phyloP scores from a whole-genome alignment of 2,888 invertebrate genomes.

The Macrosiphum euphorbiae region DNA sequence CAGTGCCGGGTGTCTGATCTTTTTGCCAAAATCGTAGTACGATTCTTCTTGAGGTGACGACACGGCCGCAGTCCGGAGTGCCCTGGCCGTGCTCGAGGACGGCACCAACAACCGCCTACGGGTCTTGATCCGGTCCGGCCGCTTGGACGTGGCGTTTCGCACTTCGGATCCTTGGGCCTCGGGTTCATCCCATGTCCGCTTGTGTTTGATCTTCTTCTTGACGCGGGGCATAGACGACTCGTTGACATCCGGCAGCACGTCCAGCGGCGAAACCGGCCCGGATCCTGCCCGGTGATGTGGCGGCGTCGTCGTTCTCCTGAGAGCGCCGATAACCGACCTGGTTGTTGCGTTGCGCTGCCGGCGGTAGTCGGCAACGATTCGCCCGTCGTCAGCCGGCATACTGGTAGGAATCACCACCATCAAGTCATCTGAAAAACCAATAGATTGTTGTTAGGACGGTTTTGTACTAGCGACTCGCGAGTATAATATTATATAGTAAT shows the following conservation, averaged over 20 bases:
- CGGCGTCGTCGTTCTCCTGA: neutral
- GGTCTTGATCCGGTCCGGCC: slow-evolving; percentile 57
- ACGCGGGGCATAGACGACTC: neutral
- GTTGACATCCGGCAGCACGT: neutral
- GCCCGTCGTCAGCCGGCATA: slow-evolving; percentile 14
- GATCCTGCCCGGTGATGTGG: neutral
- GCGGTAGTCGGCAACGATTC: neutral
- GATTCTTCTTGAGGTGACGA: slow-evolving; percentile 18
- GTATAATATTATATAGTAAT: neutral
- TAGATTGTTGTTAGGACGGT: neutral
- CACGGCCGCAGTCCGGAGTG: neutral
- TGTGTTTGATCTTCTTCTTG: slow-evolving; percentile 60
- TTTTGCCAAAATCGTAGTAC: slow-evolving; percentile 56
- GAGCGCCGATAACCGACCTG: neutral
- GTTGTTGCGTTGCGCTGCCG: slow-evolving; percentile 32
- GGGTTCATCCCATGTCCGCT: slow-evolving; percentile 55
- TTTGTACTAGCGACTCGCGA: neutral
- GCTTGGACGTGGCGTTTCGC: slow-evolving; percentile 40
- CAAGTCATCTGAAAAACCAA: slow-evolving; percentile 46
- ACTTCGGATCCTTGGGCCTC: slow-evolving; percentile 50
- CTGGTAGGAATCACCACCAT: slow-evolving; percentile 20
- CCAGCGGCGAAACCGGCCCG: neutral
- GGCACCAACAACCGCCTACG: slow-evolving; percentile 39
- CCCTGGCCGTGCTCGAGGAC: neutral
- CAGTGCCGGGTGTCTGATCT: slow-evolving; percentile 15